Evolutionary conservation across 1,140 invertebrate species (phyloP), one percentile per base, ranked within the genome.

Genomic region (Ylistrum balloti): DNA sequence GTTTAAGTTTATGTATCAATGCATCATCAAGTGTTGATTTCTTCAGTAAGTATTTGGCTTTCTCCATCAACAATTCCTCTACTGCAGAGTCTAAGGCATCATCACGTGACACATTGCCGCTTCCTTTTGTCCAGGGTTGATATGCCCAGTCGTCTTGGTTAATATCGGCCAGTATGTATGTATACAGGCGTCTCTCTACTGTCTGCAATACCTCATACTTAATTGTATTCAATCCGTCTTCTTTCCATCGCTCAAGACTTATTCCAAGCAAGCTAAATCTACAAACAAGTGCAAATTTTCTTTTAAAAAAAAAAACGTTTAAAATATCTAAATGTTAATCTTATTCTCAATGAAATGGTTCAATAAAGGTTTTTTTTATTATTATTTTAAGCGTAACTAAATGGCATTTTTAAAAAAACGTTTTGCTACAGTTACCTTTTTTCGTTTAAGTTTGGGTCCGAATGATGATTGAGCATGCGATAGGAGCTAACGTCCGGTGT

Each of bases 401-500:
- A 7, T 38, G 5, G 35, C 13, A 38, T 38, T 38, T 38, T 38
- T 7, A 5, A 38, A 38, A 38, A 38, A 38, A 38, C 35, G 13
- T 13, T 13, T 38, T 38, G 35, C 5, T 38, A 38, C 35, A 7
- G 35, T 74, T 74, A 74, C 56, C 56, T 74, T 22, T 74, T n/a
- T 9, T 74, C 28, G n/a, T 74, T 74, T 1, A 1, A 11, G 22
- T 74, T 74, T 74, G 56, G 28, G n/a, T 74, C 56, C 28, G 22
- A 22, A 28, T 28, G 22, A 74, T 74, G 56, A 28, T 11, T n/a
- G 22, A 74, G 28, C 56, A 74, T 74, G 0, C 56, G 56, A 28
- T 74, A 74, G 56, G 56, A 74, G 56, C 56, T 74, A 11, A 74
- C 56, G 11, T 74, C 56, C 22, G 56, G 56, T 74, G 56, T 74